Conservation (phyloP, 2,888 invertebrate genomes). For the Colletes collaris region DNA sequence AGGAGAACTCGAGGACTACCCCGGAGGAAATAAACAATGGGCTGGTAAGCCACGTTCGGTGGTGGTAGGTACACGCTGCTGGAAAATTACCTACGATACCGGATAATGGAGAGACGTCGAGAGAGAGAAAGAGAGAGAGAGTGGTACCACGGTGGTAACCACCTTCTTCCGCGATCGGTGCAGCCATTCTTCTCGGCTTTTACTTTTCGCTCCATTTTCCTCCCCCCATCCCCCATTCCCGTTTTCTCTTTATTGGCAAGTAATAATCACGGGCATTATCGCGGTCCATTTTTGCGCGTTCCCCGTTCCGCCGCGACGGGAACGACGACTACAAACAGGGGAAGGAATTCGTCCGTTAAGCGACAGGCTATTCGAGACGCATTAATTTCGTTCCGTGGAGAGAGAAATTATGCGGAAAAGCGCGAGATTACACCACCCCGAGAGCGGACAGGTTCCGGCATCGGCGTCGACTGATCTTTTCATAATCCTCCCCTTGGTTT, state of each 20-base stretch:
- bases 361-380: not conserved
- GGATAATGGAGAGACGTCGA: conserved; percentile 57
- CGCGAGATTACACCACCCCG: conserved; percentile 13
- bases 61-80: conserved; percentile 62
- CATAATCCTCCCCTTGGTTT: conserved; percentile 11
- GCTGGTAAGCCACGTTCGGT: conserved; percentile 65
- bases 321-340: too few relatives aligned
- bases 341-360: conserved; percentile 39
- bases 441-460: conserved; percentile 5
- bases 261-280: conserved; percentile 59
- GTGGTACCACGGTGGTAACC: conserved; percentile 31
- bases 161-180: conserved; percentile 52
- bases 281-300: conserved; percentile 26
- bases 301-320: not conserved
- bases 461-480: conserved; percentile 17
- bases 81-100: conserved; percentile 71
- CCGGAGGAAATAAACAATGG: conserved; percentile 70
- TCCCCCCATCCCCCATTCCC: not conserved
- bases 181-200: conserved; percentile 54
- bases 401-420: conserved; percentile 35
- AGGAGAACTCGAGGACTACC: conserved; percentile 63
- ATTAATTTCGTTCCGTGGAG: conserved; percentile 22
- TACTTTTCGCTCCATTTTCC: conserved; percentile 16
- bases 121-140: conserved; percentile 12
- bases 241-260: conserved; percentile 54